Evolutionary conservation across 2,113 vertebrate species (phyloP).

Genomic region (Hippocampus abdominalis): DNA sequence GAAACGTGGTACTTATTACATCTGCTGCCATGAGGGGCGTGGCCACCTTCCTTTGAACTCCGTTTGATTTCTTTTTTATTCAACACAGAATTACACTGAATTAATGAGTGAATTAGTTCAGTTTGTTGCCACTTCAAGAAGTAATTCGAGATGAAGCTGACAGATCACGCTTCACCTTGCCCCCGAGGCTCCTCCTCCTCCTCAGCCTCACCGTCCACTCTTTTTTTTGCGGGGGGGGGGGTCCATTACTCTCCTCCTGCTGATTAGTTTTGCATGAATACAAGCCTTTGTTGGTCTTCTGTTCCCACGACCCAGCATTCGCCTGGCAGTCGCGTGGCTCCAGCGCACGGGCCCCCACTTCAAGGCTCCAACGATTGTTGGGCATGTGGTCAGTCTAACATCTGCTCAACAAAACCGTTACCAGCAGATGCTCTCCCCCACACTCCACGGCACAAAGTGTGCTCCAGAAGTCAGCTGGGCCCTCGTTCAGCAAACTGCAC

Average conservation of each 20-base stretch:
- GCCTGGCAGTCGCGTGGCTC: constrained; percentile 82
- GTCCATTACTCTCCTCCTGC: constrained; percentile 82
- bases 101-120: background rate
- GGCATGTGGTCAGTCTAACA: constrained; percentile 78
- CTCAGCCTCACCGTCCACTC: constrained; percentile 51
- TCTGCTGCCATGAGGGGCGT: no score
- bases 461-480: constrained; percentile 29
- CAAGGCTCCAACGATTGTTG: constrained; percentile 29
- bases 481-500: background rate
- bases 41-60: no score
- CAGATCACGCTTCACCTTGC: constrained; percentile 19
- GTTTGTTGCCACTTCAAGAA: background rate
- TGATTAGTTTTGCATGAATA: constrained; percentile 82
- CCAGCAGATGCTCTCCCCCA: constrained; percentile 72
- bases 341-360: constrained; percentile 61
- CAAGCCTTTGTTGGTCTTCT: constrained; percentile 74
- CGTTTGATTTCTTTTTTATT: background rate
- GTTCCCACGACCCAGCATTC: constrained; percentile 86
- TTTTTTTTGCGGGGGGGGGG: constrained; percentile 24
- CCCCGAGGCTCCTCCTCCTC: constrained; percentile 26
- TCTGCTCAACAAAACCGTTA: constrained; percentile 71
- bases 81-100: background rate
- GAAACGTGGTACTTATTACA: no score
- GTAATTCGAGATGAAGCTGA: background rate
- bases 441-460: constrained; percentile 49